Percentiles rank a stretch among this genome's conserved stretches.
phyloP scores from a whole-genome alignment of 2,113 vertebrate genomes.

The Athene cunicularia region DNA sequence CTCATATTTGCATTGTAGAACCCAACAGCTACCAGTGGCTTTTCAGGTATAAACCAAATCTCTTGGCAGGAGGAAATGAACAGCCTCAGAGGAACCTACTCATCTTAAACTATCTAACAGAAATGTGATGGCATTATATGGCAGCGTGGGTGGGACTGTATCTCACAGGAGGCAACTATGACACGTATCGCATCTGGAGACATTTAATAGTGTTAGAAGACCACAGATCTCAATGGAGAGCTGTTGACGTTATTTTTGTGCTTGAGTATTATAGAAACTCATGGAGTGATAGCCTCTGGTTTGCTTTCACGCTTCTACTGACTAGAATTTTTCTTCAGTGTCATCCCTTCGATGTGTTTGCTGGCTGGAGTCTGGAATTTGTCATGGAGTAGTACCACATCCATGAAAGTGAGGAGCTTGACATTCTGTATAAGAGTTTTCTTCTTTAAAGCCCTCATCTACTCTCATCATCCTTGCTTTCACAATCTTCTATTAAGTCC shows the following conservation, averaged over 20 bases:
- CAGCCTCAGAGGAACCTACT: not conserved
- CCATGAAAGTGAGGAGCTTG: not conserved
- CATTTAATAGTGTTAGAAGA: not conserved
- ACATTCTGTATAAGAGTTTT: not conserved
- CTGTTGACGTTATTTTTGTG: not conserved
- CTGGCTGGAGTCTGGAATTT: not conserved
- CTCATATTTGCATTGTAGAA: not conserved
- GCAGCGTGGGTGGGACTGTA: not conserved
- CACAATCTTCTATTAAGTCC: not conserved
- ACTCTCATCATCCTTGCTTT: not conserved
- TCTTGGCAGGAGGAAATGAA: not conserved
- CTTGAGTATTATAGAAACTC: not conserved
- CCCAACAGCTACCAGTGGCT: not conserved
- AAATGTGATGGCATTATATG: not conserved
- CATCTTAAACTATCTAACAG: not conserved
- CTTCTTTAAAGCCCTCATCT: not conserved
- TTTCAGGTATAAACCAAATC: not conserved
- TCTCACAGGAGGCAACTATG: not conserved
- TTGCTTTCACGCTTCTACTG: not conserved
- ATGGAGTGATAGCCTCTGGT: not conserved
- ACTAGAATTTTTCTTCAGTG: not conserved
- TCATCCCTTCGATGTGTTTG: not conserved
- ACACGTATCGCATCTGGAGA: not conserved
- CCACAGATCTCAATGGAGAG: not conserved
- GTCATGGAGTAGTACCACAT: fast-evolving